Conservation (phyloP, 1,140 invertebrate species). For the Lasaia peninsularis region DNA sequence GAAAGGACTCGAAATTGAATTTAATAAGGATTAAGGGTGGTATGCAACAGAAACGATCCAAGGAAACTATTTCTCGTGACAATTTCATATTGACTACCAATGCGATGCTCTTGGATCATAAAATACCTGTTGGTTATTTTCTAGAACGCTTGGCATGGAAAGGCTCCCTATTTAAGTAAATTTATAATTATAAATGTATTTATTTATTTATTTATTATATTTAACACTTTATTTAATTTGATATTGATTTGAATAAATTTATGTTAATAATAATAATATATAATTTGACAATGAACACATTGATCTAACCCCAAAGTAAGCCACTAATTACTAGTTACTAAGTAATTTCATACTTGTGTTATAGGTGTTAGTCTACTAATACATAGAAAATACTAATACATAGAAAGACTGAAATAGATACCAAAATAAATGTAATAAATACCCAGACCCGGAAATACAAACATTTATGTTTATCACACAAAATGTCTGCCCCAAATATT, state of each 20-base stretch:
- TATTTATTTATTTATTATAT: background rate
- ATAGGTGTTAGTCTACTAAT: no score
- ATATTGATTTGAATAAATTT: background rate
- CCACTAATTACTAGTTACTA: no score
- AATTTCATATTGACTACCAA: background rate
- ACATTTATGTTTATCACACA: no score
- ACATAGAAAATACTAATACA: no score
- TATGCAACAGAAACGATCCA: slow-evolving; percentile 9
- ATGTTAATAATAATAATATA: background rate
- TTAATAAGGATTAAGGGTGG: slow-evolving; percentile 4
- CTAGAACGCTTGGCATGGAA: background rate
- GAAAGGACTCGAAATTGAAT: background rate
- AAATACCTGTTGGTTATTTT: background rate
- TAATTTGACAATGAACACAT: no score
- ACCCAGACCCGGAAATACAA: no score
- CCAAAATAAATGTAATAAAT: no score
- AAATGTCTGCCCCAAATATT: no score
- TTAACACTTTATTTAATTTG: no score
- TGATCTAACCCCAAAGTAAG: no score
- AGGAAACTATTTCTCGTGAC: slow-evolving; percentile 3
- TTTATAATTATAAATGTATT: background rate
- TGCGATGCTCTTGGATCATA: slow-evolving; percentile 8
- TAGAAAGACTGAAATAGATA: no score
- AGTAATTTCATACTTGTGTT: no score
- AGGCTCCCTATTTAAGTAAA: background rate